Conservation (phyloP, 1,140 invertebrate genomes). For the Leptinotarsa undecemlineata region DNA sequence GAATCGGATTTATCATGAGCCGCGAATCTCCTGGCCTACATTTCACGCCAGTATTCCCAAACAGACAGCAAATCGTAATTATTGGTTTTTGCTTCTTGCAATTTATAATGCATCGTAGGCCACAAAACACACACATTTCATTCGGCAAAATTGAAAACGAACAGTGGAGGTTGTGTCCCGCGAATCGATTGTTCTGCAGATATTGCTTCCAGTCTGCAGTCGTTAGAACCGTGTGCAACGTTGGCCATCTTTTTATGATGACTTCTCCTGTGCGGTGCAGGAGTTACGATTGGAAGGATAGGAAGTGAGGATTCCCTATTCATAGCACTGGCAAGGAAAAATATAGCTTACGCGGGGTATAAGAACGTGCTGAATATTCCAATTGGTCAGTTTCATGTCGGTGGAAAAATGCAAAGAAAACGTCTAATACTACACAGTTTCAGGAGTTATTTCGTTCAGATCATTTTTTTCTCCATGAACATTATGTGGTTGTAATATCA, state of each 20-base stretch:
- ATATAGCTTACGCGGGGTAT: neutral
- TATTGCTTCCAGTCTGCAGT: slow-evolving; percentile 27
- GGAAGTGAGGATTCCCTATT: slow-evolving; percentile 2
- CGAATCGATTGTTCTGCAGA: slow-evolving; percentile 35
- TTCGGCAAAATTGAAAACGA: slow-evolving; percentile 20
- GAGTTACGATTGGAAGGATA: neutral
- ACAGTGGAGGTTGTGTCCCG: slow-evolving; percentile 12
- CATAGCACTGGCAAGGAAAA: slow-evolving; percentile 4
- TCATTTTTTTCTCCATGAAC: too few relatives aligned
- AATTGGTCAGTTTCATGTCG: neutral
- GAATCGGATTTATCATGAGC: neutral
- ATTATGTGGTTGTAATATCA: too few relatives aligned
- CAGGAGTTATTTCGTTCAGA: too few relatives aligned
- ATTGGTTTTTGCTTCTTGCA: slow-evolving; percentile 12
- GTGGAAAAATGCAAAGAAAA: too few relatives aligned
- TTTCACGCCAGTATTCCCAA: slow-evolving; percentile 4
- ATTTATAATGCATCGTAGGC: slow-evolving; percentile 17
- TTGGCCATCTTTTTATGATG: slow-evolving; percentile 19
- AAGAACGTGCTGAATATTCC: neutral
- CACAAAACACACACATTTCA: slow-evolving; percentile 17
- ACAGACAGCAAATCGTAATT: neutral
- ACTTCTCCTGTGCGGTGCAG: slow-evolving; percentile 11
- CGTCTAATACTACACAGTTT: too few relatives aligned
- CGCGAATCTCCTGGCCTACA: slow-evolving; percentile 1
- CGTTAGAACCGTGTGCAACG: slow-evolving; percentile 21